Base-by-base conservation (phyloP, 1,140 invertebrate species). In the Achatina immaculata region DNA sequence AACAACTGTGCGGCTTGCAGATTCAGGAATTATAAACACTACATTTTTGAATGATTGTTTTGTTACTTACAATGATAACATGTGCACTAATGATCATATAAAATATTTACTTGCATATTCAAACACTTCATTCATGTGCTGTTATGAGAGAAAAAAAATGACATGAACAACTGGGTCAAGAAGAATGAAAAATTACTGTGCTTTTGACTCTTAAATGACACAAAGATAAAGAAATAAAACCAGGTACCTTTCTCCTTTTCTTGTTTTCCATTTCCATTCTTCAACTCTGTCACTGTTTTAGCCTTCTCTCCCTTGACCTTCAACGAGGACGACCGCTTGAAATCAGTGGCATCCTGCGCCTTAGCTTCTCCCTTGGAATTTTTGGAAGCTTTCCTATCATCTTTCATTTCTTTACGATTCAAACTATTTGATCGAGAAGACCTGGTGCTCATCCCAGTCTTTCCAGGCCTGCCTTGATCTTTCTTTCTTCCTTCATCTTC, bases 171-270 rank as follows among this genome's bases (percentile, higher is more conserved):
- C 19, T 28, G 14, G 31, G 48, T 51, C 24, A 51, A 51, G 48
- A n/a, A n/a, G n/a, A n/a, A n/a, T n/a, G n/a, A n/a, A n/a, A n/a
- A n/a, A n/a, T n/a, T n/a, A n/a, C n/a, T n/a, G n/a, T n/a, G n/a
- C n/a, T n/a, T n/a, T 6, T 7, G 24, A 45, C 43, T 9, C 7
- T 45, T 55, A 24, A 55, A 62, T 31, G 58, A 62, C 6, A 62
- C 9, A 31, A n/a, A 62, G 28, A 48, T 7, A 45, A 72, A n/a
- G 31, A 51, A 90, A 78, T 86, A 84, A 85, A 84, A 77, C 76
- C 21, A 73, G 19, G 21, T 84, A 89, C 88, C 88, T 87, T 89
- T 89, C 19, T 85, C 83, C 42, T 88, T 87, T 16, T 72, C 83
- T 80, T 87, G 83, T 45, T 86, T 87, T 4, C 84, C 38, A 66